Conservation (phyloP, 1,140 invertebrate species). For the Penaeus japonicus region DNA sequence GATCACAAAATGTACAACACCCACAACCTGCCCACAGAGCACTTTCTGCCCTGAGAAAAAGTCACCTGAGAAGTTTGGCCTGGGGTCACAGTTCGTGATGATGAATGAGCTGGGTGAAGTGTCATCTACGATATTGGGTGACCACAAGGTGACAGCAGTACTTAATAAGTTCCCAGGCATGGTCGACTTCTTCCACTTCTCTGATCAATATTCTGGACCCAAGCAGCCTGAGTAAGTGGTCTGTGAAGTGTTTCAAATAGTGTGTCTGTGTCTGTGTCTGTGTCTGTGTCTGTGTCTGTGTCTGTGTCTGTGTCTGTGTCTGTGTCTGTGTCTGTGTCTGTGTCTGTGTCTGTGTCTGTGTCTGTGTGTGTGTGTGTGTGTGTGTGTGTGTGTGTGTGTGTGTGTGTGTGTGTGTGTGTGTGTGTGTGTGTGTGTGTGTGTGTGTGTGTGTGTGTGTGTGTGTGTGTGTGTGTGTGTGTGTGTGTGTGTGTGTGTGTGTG, state of each 20-base stretch:
- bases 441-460: too few relatives aligned
- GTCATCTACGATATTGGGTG: constrained; percentile 79
- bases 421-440: too few relatives aligned
- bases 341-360: too few relatives aligned
- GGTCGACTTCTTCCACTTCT: constrained; percentile 97
- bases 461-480: too few relatives aligned
- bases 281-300: too few relatives aligned
- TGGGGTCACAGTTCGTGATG: constrained; percentile 76
- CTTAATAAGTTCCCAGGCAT: constrained; percentile 85
- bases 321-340: too few relatives aligned
- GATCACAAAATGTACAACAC: background rate
- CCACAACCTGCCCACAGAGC: constrained; percentile 68
- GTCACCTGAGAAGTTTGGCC: constrained; percentile 84
- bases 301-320: too few relatives aligned
- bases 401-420: too few relatives aligned
- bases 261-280: too few relatives aligned
- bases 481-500: too few relatives aligned
- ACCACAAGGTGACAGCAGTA: constrained; percentile 81
- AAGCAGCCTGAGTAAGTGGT: constrained; percentile 77
- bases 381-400: too few relatives aligned
- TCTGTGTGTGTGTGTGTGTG: too few relatives aligned
- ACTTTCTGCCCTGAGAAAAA: constrained; percentile 92
- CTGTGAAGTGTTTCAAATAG: background rate
- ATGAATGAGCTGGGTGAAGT: constrained; percentile 92
- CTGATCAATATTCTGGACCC: constrained; percentile 91